Evolutionary conservation across 2,888 invertebrate species (phyloP), one percentile per base, ranked within the genome.

Genomic region (Chrysolina americana): DNA sequence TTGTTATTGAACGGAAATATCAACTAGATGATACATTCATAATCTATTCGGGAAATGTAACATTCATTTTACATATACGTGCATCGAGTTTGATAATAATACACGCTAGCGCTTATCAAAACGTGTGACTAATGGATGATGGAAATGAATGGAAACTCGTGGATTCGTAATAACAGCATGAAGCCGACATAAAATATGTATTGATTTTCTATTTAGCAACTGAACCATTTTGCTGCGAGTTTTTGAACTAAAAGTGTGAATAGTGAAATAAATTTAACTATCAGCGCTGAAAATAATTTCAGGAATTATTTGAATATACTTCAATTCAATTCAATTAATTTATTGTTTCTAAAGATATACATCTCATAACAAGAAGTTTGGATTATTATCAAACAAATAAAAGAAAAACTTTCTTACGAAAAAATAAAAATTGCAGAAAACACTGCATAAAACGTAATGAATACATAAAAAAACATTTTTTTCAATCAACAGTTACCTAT

Each of bases 121-220:
- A 17, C 10, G 13, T 36, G 64, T 41, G 23, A 13, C 9, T 19
- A 44, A 64, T 48, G n/a, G 17, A 65, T 21, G 44, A n/a, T 50
- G 28, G 41, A 50, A 28, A 69, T 23, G 23, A 44, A 17, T 70
- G 48, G n/a, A n/a, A 47, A 68, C 41, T 28, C 70, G 62, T 66
- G 73, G 66, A 62, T 65, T 65, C 50, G 70, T 50, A 41, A 23
- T 63, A 48, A 53, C n/a, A 70, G 74, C 74, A 74, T 74, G 74
- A 65, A 65, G 13, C 47, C 65, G 19, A 36, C n/a, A 53, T 68
- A 17, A 28, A 53, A 53, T 41, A 53, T 53, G 5, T 41, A 41
- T 11, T 50, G 11, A 65, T 65, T 21, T 23, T 13, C 65, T 65
- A 6, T 47, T 9, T 11, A 21, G 23, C 10, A 19, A 44, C 21